Percentiles rank a stretch among this genome's conserved stretches.
These are phyloP conservation scores for Drosophila greeni DNA, from an alignment of 2,888 invertebrate genomes.

Conservation along the genomic window DNA sequence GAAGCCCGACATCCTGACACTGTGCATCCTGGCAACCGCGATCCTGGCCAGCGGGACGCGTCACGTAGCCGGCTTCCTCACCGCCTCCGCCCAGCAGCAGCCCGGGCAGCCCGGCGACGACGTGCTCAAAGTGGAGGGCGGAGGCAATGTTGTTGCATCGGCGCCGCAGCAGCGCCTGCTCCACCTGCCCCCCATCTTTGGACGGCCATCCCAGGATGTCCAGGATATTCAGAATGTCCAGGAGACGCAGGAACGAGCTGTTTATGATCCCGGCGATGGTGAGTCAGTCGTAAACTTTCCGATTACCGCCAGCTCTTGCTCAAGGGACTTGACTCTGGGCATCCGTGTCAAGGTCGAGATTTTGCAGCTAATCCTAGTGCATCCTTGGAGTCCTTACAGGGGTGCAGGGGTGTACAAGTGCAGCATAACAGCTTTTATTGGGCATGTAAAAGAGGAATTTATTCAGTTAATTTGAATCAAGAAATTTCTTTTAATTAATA, in stretches of 20 bases:
- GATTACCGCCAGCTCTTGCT: conserved; percentile 33
- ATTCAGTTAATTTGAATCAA: background rate
- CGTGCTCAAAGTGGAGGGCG: background rate
- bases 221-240: conserved; percentile 46
- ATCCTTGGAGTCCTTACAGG: background rate
- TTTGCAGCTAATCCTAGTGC: conserved; percentile 11
- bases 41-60: conserved; percentile 58
- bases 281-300: conserved; percentile 71
- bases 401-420: background rate
- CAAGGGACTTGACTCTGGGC: background rate
- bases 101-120: conserved; percentile 8
- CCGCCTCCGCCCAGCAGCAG: conserved; percentile 46
- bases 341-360: background rate
- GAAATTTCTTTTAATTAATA: too few species aligned
- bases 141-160: conserved; percentile 20
- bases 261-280: conserved; percentile 79
- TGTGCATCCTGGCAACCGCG: conserved; percentile 63
- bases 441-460: background rate
- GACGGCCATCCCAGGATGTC: conserved; percentile 31
- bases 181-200: conserved; percentile 35
- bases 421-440: too few species aligned
- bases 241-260: conserved; percentile 67
- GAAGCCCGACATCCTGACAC: conserved; percentile 61
- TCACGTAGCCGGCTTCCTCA: conserved; percentile 59
- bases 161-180: conserved; percentile 15